Conservation (phyloP, 92 coral and sea anemone species). For the Epizoanthus stellaris region DNA sequence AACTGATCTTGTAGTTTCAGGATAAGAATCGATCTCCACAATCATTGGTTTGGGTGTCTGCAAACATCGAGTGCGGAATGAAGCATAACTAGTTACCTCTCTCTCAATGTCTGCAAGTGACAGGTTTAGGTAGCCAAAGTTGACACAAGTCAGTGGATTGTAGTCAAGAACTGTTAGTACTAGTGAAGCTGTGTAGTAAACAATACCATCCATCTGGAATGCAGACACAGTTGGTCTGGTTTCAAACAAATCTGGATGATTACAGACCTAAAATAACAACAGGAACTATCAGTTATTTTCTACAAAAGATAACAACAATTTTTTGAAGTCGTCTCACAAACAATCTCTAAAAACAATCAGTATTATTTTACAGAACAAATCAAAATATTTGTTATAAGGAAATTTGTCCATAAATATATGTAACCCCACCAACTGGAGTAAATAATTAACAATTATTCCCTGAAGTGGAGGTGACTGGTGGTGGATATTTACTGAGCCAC, state of each 20-base stretch:
- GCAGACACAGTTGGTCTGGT: conserved; percentile 92
- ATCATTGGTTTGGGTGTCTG: conserved; percentile 91
- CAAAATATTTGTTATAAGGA: no score
- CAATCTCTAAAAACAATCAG: no score
- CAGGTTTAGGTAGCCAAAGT: conserved; percentile 83
- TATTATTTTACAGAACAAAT: no score
- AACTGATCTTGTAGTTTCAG: conserved; percentile 60
- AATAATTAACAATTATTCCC: no score
- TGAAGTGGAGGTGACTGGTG: no score
- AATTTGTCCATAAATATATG: no score
- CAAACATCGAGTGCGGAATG: conserved; percentile 82
- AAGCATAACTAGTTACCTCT: conserved; percentile 89
- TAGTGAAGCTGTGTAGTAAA: conserved; percentile 83
- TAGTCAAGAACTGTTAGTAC: conserved; percentile 83
- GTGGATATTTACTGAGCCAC: no score
- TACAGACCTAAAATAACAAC: conserved; percentile 80
- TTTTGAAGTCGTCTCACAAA: not conserved
- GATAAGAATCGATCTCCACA: conserved; percentile 77
- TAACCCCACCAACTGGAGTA: no score
- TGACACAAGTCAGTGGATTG: conserved; percentile 78
- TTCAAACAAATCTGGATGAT: conserved; percentile 98
- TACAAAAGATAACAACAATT: not conserved
- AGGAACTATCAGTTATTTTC: not conserved
- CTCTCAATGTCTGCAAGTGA: conserved; percentile 90
- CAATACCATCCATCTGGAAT: conserved; percentile 72